Base-by-base conservation (phyloP, 1,140 invertebrate genomes). In the Micrasema longulum region DNA sequence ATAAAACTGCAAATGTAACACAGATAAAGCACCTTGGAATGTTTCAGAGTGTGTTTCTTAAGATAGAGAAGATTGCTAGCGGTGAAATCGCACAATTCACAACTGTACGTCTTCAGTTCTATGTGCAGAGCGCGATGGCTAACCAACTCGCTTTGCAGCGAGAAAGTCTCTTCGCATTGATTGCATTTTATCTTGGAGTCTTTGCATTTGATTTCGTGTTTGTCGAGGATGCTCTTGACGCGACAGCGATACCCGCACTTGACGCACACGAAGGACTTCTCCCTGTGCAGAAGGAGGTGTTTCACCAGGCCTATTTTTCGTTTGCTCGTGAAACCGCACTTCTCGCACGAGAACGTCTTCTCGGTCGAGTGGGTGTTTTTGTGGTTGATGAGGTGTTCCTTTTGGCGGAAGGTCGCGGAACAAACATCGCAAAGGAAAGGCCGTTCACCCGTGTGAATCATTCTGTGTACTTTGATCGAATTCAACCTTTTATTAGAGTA, bases 361-460 rank as follows among this genome's bases (percentile, higher is more conserved):
- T 81, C 80, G 14, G 77, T 79, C 0, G 80, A 80, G 70, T 83
- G 82, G 50, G 78, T 80, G 48, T 79, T 62, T 66, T 78, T 53
- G 69, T 80, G 79, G 69, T 80, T 77, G 66, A 77, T 76, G 31
- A 80, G 62, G 74, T 79, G 68, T 45, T 77, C 77, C 64, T 77
- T 78, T 18, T 78, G 78, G 43, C 75, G 73, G 69, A 79, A 79
- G 1, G 73, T 68, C 43, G 76, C 76, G 9, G 71, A 70, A 63
- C 78, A 79, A 52, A 76, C 63, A 68, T 76, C 76, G 65, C 88
- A 89, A 76, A 85, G 85, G 74, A 86, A 89, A 0, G 88, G 88
- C 73, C 87, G 87, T 74, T 89, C 88, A 4, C 89, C 89, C 3
- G 88, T 89, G 77, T 90, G 89, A 72, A 86, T 85, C 70, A 88